Evolutionary conservation across 2,888 invertebrate genomes (phyloP), one percentile per base, ranked within the genome.

Genomic region (Mylabris sibirica): DNA sequence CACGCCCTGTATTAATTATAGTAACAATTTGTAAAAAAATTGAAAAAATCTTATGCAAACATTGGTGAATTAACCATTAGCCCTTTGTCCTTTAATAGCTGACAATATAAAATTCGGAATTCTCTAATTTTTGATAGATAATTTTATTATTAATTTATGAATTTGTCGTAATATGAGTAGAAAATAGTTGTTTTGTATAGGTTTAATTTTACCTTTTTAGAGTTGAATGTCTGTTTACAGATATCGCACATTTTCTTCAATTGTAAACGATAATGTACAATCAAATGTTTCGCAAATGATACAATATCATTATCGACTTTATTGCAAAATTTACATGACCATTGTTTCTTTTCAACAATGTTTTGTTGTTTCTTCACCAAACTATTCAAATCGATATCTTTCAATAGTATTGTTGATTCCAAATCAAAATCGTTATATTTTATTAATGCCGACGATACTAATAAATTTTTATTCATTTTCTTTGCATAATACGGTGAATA

Each of bases 401-500:
- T 69, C 57, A 64, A 59, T 14, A 17, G 57, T 24, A 59, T n/a
- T 5, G 38, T 34, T 14, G 57, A 12, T 44, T 41, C 14, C 24
- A 20, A 22, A 63, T 65, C 30, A 17, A 65, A 49, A 49, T 64
- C 62, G 2, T 60, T 61, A 34, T 22, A n/a, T 12, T 24, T 34
- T 9, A 57, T n/a, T 59, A 63, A 60, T 4, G 35, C 8, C 3
- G 53, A 12, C n/a, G 67, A 60, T 12, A 65, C 17, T 12, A 65
- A 35, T 22, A 63, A 11, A 5, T 69, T 64, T 73, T 78, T 81
- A 69, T 73, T 85, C 84, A 90, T 86, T 80, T 87, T 87, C 63
- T 80, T 80, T 1, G 87, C 89, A 80, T 89, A 89, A 77, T 86
- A 84, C 0, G 88, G 86, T 1, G 90, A 86, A 79, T 90, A 90